These are phyloP conservation scores for Sicus ferrugineus DNA, from an alignment of 2,888 invertebrate genomes.

Conservation along the genomic window DNA sequence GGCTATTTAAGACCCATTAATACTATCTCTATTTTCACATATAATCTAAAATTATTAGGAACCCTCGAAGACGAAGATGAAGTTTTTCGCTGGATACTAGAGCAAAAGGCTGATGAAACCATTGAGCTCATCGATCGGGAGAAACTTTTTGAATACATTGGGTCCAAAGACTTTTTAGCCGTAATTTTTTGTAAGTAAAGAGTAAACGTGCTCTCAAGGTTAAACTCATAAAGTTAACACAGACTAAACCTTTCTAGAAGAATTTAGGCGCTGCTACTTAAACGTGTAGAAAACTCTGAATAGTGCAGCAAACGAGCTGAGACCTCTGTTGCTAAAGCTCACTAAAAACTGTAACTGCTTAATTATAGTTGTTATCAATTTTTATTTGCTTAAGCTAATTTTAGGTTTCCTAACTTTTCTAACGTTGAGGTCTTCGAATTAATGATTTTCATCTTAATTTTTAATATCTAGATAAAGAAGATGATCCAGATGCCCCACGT, in stretches of 20 bases:
- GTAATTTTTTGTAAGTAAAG: constrained; percentile 93
- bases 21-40: constrained; percentile 11
- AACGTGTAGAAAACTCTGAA: neutral
- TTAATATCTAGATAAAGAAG: constrained; percentile 74
- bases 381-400: neutral
- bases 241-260: neutral
- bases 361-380: constrained; percentile 19
- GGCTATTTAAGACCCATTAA: neutral
- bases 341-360: constrained; percentile 61
- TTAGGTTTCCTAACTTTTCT: neutral
- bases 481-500: constrained; percentile 80
- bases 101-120: constrained; percentile 90
- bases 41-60: constrained; percentile 65
- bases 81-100: constrained; percentile 90
- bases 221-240: neutral
- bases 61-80: constrained; percentile 79
- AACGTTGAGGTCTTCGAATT: neutral
- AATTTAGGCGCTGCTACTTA: neutral
- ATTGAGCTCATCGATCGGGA: constrained; percentile 90
- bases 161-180: constrained; percentile 89
- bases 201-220: too few relatives aligned
- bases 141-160: constrained; percentile 82
- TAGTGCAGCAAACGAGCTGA: neutral
- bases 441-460: constrained; percentile 3
- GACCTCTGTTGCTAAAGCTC: constrained; percentile 42